These are phyloP conservation scores for Tanypteryx hageni DNA, from an alignment of 2,888 invertebrate genomes.

Conservation along the genomic window DNA sequence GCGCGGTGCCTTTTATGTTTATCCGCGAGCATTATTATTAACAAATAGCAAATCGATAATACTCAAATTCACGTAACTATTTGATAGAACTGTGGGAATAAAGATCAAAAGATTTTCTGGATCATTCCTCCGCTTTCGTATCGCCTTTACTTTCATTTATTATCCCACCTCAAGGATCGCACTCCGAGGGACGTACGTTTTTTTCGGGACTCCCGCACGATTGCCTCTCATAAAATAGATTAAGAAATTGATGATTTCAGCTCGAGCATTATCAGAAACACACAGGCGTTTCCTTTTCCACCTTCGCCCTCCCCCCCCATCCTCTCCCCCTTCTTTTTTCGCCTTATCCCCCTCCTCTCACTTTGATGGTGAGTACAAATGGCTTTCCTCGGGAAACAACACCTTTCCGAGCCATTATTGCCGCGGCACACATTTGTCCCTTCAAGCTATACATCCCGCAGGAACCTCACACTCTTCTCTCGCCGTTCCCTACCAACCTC, in stretches of 20 bases:
- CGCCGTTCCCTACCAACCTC: neutral
- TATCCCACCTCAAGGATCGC: neutral
- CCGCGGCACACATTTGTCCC: constrained; percentile 44
- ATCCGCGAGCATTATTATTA: too few species aligned
- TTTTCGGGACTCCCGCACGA: neutral
- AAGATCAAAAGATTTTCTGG: too few species aligned
- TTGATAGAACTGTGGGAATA: too few species aligned
- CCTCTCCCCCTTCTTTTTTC: neutral
- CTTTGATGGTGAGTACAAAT: constrained; percentile 27
- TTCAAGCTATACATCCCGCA: neutral
- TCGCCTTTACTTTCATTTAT: too few species aligned
- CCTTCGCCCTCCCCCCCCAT: neutral
- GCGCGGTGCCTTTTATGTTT: too few species aligned
- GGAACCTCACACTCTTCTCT: neutral
- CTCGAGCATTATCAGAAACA: constrained; percentile 26
- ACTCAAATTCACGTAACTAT: too few species aligned
- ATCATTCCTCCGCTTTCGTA: too few species aligned
- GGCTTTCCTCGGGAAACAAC: constrained; percentile 38
- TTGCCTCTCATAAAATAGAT: constrained; percentile 54
- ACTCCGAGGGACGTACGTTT: neutral
- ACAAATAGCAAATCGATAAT: too few species aligned
- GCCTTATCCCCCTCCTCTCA: neutral
- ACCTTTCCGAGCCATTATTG: constrained; percentile 44
- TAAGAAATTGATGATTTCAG: constrained; percentile 34
- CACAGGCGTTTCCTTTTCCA: constrained; percentile 12